Evolutionary conservation across 1,140 invertebrate species (phyloP).

Genomic region (Araneus ventricosus): DNA sequence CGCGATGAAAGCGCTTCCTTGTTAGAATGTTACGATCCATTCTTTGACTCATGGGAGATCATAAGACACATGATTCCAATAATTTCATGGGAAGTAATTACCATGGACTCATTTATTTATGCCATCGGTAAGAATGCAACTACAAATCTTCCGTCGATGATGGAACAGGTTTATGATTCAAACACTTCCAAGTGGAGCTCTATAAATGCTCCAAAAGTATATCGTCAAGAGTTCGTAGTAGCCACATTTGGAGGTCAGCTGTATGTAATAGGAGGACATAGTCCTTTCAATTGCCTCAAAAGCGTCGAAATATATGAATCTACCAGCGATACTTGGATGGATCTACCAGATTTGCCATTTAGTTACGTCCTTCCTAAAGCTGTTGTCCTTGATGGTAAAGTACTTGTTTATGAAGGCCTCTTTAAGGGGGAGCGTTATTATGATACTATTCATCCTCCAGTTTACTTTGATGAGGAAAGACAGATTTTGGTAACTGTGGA

Average conservation of each 20-base stretch:
- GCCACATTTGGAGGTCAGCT: background rate
- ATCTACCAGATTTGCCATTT: conserved; percentile 6
- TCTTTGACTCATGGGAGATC: background rate
- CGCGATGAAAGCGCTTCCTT: background rate
- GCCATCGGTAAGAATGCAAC: background rate
- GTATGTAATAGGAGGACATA: background rate
- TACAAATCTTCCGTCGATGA: background rate
- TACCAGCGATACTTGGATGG: background rate
- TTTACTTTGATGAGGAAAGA: background rate
- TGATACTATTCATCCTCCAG: background rate
- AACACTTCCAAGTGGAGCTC: background rate
- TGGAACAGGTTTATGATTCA: background rate
- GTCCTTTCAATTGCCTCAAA: background rate
- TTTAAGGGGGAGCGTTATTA: background rate
- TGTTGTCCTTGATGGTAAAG: background rate
- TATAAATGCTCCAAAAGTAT: background rate
- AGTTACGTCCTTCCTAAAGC: conserved; percentile 10
- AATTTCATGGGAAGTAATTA: background rate
- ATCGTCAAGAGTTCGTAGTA: background rate
- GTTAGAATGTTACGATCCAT: background rate
- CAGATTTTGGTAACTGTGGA: background rate
- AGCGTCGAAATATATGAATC: conserved; percentile 31
- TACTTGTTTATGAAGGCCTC: background rate
- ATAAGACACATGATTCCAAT: background rate
- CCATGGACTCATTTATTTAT: background rate